Base-by-base conservation (phyloP, 1,140 invertebrate species). In the Procambarus virginalis region DNA sequence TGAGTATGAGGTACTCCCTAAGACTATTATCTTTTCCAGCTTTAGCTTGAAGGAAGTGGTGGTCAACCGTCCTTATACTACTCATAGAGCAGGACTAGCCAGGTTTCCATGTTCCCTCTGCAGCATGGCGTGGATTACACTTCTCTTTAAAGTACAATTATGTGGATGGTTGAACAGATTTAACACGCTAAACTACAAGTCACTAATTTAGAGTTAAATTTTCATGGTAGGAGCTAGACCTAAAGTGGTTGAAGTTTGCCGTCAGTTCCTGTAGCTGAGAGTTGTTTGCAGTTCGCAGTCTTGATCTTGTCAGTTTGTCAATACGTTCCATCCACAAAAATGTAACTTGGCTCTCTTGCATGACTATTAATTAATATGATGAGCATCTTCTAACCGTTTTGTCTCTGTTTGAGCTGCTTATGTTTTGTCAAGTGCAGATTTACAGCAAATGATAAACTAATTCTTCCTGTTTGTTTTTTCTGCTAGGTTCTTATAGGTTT, bases 21-120 rank as follows among this genome's bases (percentile, higher is more conserved):
- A 83, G 68, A 49, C 46, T 75, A 34, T 84, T 86, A 86, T 86
- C 84, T 86, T 86, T 86, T 86, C 22, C 84, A 79, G 76, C 58
- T 64, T 86, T 78, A 80, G 34, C 55, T 64, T 78, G 84, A 86
- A 49, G 84, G 84, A 79, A 55, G 75, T 45, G 84, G 46, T 48
- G 58, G 84, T 78, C 84, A 77, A 45, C 76, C 14, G 49, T 79
- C 84, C n/a, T 60, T 34, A 60, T 79, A 14, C 84, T 17, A 77
- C 51, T 76, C 51, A 45, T 55, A 83, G 46, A 58, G 51, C 70
- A 60, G 84, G 51, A 78, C 73, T 86, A 86, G 84, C 45, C 84
- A 86, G 84, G 84, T 86, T 55, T 79, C 76, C 76, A 48, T 86
- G 84, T 76, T 86, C 46, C 84, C 55, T 86, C 68, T 34, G 68